phyloP scores from a whole-genome alignment of 92 coral and sea anemone genomes.

The Nematostella vectensis region DNA sequence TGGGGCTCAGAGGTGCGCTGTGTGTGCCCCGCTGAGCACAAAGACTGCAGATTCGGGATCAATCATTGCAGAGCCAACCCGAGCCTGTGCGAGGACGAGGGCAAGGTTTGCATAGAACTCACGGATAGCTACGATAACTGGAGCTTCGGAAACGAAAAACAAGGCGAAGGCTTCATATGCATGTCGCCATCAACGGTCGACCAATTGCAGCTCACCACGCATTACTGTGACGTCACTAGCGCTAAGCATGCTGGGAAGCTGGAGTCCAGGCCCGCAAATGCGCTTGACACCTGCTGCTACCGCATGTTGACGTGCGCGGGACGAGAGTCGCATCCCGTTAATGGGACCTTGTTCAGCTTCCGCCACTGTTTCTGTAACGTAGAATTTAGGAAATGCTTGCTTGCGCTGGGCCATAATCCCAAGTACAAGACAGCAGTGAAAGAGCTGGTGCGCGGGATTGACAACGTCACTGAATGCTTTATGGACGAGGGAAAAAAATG shows the following conservation, averaged over 20 bases:
- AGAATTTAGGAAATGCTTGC: conserved; percentile 75
- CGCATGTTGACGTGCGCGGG: conserved; percentile 85
- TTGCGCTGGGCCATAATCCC: conserved; percentile 26
- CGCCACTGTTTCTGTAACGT: conserved; percentile 84
- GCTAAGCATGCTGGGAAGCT: conserved; percentile 31
- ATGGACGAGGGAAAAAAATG: conserved; percentile 79
- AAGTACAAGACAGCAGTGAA: conserved; percentile 49
- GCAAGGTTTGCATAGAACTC: conserved; percentile 65
- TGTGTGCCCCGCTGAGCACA: conserved; percentile 41
- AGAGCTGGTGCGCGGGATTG: conserved; percentile 40
- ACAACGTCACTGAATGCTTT: conserved; percentile 57
- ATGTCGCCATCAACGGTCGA: conserved; percentile 39
- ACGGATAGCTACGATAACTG: conserved; percentile 60
- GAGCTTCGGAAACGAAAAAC: conserved; percentile 66
- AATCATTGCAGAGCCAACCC: conserved; percentile 91
- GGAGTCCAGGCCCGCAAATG: conserved; percentile 42
- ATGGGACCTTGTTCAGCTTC: conserved; percentile 75
- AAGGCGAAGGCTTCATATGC: conserved; percentile 71
- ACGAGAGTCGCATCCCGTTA: conserved; percentile 39
- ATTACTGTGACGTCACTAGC: conserved; percentile 63
- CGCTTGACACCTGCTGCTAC: conserved; percentile 77
- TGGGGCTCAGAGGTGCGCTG: conserved; percentile 77
- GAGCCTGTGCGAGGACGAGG: conserved; percentile 64
- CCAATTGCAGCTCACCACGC: conserved; percentile 39
- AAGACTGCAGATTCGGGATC: conserved; percentile 68